Evolutionary conservation across 2,797 vertebrate species (phyloP).

Genomic region (Melanogrammus aeglefinus): DNA sequence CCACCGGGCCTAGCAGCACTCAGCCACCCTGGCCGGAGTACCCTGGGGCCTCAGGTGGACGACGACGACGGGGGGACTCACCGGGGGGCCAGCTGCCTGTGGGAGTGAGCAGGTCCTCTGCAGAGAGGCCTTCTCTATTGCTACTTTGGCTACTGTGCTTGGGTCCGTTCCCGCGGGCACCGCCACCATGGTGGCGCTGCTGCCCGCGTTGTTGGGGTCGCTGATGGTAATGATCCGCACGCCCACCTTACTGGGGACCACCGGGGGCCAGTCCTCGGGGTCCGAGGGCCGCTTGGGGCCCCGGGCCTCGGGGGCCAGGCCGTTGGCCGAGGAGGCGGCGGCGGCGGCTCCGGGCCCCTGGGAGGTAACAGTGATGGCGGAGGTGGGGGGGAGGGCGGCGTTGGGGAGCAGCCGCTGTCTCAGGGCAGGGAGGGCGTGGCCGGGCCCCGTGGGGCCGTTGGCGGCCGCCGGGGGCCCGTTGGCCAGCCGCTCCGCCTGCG

Average conservation of each 20-base stretch:
- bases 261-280: conserved; percentile 84
- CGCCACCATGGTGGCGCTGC: conserved; percentile 97
- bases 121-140: conserved; percentile 98
- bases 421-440: conserved; percentile 81
- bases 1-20: background rate
- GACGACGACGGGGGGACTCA: conserved; percentile 53
- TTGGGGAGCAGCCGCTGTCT: conserved; percentile 84
- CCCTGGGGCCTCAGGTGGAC: background rate
- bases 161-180: conserved; percentile 97
- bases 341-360: conserved; percentile 56
- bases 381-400: conserved; percentile 74
- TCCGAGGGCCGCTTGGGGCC: conserved; percentile 91
- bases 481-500: conserved; percentile 89
- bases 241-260: conserved; percentile 97
- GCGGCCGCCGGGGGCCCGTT: conserved; percentile 88
- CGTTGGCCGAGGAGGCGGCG: conserved; percentile 82
- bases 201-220: conserved; percentile 98
- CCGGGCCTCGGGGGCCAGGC: conserved; percentile 83
- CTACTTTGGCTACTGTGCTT: conserved; percentile 99
- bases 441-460: conserved; percentile 89
- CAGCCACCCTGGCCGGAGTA: background rate
- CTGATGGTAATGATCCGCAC: conserved; percentile 99
- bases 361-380: conserved; percentile 79
- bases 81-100: conserved; percentile 80
- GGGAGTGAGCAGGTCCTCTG: conserved; percentile 89